Evolutionary conservation across 2,113 vertebrate genomes (phyloP).

Genomic region (Ceratotherium simum): DNA sequence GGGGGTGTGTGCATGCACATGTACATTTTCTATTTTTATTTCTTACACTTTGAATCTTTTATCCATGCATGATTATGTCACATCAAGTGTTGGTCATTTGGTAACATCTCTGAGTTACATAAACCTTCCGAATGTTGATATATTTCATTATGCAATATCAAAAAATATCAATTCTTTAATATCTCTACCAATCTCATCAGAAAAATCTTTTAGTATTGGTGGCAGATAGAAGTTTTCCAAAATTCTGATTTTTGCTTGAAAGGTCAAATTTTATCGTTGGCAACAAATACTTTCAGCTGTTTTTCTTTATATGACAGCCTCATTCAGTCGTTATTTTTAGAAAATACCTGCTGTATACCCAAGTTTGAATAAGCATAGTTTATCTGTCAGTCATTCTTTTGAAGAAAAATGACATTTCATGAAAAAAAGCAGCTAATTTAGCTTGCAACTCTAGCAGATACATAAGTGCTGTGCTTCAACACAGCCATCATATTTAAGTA

Average conservation of each 20-base stretch:
- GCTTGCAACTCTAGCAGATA: not conserved
- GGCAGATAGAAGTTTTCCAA: not conserved
- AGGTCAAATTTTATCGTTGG: not conserved
- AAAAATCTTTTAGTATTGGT: not conserved
- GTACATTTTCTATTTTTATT: not conserved
- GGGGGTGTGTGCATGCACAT: not conserved
- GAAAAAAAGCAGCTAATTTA: not conserved
- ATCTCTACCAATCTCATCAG: not conserved
- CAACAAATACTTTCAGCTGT: not conserved
- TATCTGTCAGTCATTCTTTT: slow-evolving; percentile 7
- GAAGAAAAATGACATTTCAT: not conserved
- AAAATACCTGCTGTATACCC: not conserved
- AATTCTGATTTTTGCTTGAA: slow-evolving; percentile 31
- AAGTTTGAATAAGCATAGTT: not conserved
- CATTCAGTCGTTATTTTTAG: not conserved
- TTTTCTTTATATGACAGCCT: not conserved
- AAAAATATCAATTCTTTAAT: not conserved
- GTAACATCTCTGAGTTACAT: not conserved
- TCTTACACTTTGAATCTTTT: not conserved
- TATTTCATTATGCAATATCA: not conserved
- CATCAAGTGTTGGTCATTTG: not conserved
- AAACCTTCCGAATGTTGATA: not conserved
- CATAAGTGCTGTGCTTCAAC: not conserved
- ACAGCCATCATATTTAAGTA: not conserved
- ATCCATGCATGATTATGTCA: not conserved